Evolutionary conservation across 2,113 vertebrate species (phyloP).

Genomic region (Microtus montanus): DNA sequence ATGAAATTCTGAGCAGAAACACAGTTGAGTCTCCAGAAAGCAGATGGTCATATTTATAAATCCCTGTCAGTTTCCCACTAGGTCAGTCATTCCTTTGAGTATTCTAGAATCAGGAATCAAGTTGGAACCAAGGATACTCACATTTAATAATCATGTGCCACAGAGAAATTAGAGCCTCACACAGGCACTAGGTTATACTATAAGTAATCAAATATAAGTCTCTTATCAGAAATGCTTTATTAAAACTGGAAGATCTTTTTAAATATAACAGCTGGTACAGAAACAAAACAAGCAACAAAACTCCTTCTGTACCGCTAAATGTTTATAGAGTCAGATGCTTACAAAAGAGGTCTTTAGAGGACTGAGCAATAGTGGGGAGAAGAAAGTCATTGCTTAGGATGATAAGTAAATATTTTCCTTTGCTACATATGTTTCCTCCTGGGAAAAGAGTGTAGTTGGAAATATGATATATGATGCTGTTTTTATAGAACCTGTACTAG

Average conservation of each 20-base stretch:
- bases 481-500: not conserved
- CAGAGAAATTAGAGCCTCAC: not conserved
- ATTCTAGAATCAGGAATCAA: not conserved
- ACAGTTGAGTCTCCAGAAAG: not conserved
- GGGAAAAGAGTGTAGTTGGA: not conserved
- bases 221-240: not conserved
- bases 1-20: not conserved
- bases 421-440: not conserved
- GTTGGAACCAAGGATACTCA: not conserved
- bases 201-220: not conserved
- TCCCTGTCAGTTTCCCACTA: not conserved
- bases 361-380: not conserved
- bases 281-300: not conserved
- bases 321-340: not conserved
- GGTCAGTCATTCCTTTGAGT: not conserved
- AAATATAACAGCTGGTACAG: not conserved
- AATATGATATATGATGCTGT: not conserved
- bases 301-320: not conserved
- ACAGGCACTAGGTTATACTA: not conserved
- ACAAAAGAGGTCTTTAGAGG: not conserved
- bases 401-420: constrained; percentile 34
- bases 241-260: not conserved
- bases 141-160: not conserved
- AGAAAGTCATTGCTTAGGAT: not conserved
- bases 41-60: not conserved